These are phyloP conservation scores for Antheraea mylitta DNA, from an alignment of 1,140 invertebrate genomes.

Conservation along the genomic window DNA sequence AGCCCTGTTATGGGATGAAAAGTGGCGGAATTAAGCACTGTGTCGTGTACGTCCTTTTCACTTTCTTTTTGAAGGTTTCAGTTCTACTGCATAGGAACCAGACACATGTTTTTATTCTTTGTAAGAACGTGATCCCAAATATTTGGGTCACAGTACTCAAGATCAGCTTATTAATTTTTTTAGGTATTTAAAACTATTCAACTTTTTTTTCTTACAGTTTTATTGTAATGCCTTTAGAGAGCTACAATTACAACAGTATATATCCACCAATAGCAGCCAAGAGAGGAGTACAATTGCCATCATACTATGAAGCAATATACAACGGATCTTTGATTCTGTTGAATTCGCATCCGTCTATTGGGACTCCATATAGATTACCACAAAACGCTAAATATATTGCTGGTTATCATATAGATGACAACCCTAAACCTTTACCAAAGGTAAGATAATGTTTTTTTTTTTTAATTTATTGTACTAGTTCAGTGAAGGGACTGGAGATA, in stretches of 20 bases:
- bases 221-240: conserved; percentile 29
- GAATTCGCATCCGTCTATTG: conserved; percentile 47
- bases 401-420: conserved; percentile 45
- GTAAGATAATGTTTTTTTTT: conserved; percentile 31
- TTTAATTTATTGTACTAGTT: no score
- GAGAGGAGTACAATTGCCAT: conserved; percentile 39
- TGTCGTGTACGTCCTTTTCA: no score
- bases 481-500: no score
- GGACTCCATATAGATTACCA: conserved; percentile 38
- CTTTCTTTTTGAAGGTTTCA: no score
- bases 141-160: no score
- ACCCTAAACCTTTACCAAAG: conserved; percentile 40
- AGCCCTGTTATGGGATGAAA: no score
- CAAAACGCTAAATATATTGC: conserved; percentile 49
- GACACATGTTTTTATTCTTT: no score
- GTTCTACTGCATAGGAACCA: no score
- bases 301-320: conserved; percentile 43
- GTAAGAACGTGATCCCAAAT: no score
- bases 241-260: conserved; percentile 31
- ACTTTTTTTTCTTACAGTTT: conserved; percentile 21
- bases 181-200: not conserved
- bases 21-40: no score
- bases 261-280: conserved; percentile 36
- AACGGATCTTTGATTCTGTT: conserved; percentile 46
- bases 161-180: no score